Base-by-base conservation (phyloP, 2,797 vertebrate species). In the Tokudaia muenninki region DNA sequence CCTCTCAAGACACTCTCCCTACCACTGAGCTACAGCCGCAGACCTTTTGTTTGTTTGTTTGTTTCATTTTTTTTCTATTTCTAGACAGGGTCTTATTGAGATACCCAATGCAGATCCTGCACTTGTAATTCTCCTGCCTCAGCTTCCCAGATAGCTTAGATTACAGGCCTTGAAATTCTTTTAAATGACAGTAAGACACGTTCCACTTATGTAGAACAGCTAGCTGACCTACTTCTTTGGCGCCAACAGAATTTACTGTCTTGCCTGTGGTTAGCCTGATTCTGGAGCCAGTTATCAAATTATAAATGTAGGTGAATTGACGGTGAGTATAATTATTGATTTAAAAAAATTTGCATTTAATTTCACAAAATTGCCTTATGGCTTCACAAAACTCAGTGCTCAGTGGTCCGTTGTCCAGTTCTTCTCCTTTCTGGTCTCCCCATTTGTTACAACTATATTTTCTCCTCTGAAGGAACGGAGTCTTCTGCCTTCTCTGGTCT, bases 261-360 rank as follows among this genome's bases (percentile, higher is more conserved):
- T 7, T 21, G 41, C n/a, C 31, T 91, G 34, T 0, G 0, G 44
- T 93, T 63, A 21, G 19, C 12, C 65, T 83, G 1, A 17, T 29
- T 17, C 63, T n/a, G 59, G 22, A 74, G 37, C 59, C 52, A 63
- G 59, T 61, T 78, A 52, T 78, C 81, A 74, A 11, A 92, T 78
- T 50, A 90, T 0, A 59, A 59, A 34, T 59, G 47, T 81, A 57
- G 74, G 44, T 55, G 6, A 91, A 50, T 26, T 74, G 74, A 94
- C 37, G n/a, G 34, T 44, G 67, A 55, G 52, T 7, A 2, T 17
- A 65, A 34, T 34, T 67, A 67, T 88, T 88, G 78, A 72, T 37
- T 70, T 21, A 50, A 22, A 26, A 90, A 93, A 21, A 67, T 10
- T 88, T 19, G 29, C 26, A n/a, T 93, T 93, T 87, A 90, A 91